Evolutionary conservation across 1,140 invertebrate genomes (phyloP).

Genomic region (Hylaeus volcanicus): DNA sequence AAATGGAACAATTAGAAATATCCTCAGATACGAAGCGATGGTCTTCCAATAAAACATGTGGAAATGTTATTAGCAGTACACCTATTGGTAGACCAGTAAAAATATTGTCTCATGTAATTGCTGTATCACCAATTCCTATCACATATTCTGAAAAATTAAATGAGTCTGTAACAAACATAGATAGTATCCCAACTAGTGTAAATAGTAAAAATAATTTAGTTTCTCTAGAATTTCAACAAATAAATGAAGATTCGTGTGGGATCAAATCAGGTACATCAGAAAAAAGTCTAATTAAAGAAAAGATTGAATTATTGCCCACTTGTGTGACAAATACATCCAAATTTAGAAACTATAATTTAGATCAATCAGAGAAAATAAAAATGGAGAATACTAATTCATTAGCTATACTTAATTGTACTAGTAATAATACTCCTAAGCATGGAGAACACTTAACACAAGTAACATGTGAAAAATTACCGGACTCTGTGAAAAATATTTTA

Average conservation of each 20-base stretch:
- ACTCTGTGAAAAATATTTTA: background rate
- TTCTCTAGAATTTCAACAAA: background rate
- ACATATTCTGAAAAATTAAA: background rate
- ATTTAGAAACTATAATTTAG: background rate
- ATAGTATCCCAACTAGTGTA: background rate
- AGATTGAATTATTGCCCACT: background rate
- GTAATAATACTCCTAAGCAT: background rate
- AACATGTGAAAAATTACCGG: background rate
- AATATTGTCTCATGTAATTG: background rate
- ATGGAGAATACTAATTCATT: background rate
- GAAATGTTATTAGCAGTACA: constrained; percentile 45
- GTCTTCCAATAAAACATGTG: background rate
- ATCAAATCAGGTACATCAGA: background rate
- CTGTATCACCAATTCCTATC: constrained; percentile 48
- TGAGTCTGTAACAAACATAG: background rate
- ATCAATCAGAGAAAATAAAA: constrained; percentile 3
- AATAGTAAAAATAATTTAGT: background rate
- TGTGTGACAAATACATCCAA: background rate
- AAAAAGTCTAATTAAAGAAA: background rate
- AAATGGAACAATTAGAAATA: constrained; percentile 6
- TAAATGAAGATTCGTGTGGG: background rate
- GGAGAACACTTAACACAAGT: background rate
- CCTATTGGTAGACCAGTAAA: constrained; percentile 27
- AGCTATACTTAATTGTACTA: background rate
- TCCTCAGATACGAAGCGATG: background rate